These are phyloP conservation scores for Helarctos malayanus DNA, from an alignment of 2,797 vertebrate genomes.

Conservation along the genomic window DNA sequence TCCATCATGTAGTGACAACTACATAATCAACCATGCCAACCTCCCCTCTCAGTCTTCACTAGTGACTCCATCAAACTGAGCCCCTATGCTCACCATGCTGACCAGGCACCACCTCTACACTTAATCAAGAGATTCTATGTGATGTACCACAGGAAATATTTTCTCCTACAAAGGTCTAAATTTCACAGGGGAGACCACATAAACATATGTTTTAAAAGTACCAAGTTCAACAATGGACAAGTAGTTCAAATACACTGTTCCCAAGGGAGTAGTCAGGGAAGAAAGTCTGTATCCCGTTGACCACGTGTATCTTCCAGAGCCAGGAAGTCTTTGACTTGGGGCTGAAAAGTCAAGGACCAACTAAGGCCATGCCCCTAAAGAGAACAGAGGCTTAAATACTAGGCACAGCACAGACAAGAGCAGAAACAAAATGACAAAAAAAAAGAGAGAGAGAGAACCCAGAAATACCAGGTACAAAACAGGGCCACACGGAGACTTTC, in stretches of 20 bases:
- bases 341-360: neutral
- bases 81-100: neutral
- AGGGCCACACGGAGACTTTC: neutral
- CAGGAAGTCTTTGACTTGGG: neutral
- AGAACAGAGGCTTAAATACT: neutral
- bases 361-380: neutral
- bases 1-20: neutral
- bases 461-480: neutral
- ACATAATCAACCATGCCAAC: neutral
- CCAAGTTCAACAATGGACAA: neutral
- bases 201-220: neutral
- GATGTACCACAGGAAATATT: neutral
- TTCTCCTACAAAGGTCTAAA: neutral
- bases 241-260: neutral
- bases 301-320: neutral
- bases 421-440: neutral
- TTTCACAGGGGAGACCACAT: neutral
- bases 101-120: accelerated
- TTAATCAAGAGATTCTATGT: neutral
- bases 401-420: neutral
- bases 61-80: neutral
- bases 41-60: neutral
- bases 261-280: neutral
- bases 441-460: neutral
- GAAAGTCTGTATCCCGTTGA: neutral